These are phyloP conservation scores for Leptoclinus maculatus DNA, from an alignment of 2,797 vertebrate species.

Conservation along the genomic window DNA sequence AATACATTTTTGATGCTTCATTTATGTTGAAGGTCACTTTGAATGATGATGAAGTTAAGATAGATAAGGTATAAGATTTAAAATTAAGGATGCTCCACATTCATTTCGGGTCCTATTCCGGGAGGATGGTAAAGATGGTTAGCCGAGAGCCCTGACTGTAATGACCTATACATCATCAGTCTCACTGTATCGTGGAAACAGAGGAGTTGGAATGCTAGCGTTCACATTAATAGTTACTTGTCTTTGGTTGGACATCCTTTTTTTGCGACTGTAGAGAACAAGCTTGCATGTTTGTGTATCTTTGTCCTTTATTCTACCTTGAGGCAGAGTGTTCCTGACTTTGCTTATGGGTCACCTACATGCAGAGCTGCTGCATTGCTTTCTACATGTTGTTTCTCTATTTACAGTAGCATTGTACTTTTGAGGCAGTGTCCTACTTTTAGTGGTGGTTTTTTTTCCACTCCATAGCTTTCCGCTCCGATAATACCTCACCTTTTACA, in stretches of 20 bases:
- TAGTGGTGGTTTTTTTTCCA: conserved; percentile 16
- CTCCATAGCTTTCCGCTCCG: conserved; percentile 8
- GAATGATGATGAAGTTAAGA: background rate
- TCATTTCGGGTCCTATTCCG: background rate
- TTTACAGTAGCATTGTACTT: conserved; percentile 69
- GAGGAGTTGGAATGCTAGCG: conserved; percentile 13
- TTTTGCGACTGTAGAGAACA: conserved; percentile 29
- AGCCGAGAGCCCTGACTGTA: background rate
- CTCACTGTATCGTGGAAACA: conserved; percentile 11
- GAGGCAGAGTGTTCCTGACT: conserved; percentile 70
- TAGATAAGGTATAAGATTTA: background rate
- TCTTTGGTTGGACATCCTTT: conserved; percentile 23
- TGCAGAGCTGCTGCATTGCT: conserved; percentile 53
- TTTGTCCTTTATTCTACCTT: conserved; percentile 75
- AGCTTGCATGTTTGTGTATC: conserved; percentile 46
- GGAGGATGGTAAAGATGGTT: background rate
- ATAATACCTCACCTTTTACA: conserved; percentile 30
- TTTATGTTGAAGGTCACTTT: background rate
- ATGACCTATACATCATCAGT: conserved; percentile 14
- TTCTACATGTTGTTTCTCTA: conserved; percentile 63
- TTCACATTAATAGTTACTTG: conserved; percentile 39
- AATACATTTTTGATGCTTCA: background rate
- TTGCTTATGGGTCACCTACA: conserved; percentile 83
- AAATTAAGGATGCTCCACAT: background rate
- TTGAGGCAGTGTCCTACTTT: conserved; percentile 65